Percentiles rank a stretch among this genome's conserved stretches.
These are phyloP conservation scores for Artibeus jamaicensis DNA, from an alignment of 2,797 vertebrate species.

Conservation along the genomic window DNA sequence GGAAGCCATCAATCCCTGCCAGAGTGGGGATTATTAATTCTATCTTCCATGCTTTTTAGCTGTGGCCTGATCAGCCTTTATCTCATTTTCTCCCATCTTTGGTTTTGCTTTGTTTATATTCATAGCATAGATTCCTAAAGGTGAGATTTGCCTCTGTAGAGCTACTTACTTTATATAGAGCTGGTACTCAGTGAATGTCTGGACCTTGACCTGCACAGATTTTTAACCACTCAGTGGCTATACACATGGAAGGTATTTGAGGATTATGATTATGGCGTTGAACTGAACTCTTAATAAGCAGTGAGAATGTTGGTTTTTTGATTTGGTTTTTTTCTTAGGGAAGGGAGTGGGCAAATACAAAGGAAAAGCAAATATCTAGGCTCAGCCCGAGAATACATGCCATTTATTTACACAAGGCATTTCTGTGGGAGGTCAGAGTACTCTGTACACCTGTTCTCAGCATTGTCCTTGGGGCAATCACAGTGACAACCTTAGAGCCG, in stretches of 20 bases:
- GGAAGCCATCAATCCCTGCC: background rate
- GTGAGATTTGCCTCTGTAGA: background rate
- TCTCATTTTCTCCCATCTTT: background rate
- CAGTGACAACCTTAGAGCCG: background rate
- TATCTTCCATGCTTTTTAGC: background rate
- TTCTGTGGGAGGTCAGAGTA: background rate
- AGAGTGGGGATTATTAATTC: background rate
- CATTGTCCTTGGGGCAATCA: background rate
- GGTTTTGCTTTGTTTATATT: background rate
- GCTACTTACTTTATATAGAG: background rate
- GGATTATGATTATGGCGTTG: background rate
- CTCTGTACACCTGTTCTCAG: background rate
- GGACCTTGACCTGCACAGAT: background rate
- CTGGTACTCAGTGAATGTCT: background rate
- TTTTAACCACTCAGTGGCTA: background rate
- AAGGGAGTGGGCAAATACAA: background rate
- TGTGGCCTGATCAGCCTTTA: background rate
- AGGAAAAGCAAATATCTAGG: slow-evolving; percentile 16
- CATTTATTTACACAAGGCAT: background rate
- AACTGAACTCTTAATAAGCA: background rate
- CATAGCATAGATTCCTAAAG: background rate
- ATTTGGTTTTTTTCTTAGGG: background rate
- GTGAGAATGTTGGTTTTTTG: background rate
- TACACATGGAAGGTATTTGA: background rate
- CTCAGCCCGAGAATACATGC: background rate